These are phyloP conservation scores for Poeciliopsis paucimaculata DNA, from an alignment of 2,797 vertebrate species.

Conservation along the genomic window DNA sequence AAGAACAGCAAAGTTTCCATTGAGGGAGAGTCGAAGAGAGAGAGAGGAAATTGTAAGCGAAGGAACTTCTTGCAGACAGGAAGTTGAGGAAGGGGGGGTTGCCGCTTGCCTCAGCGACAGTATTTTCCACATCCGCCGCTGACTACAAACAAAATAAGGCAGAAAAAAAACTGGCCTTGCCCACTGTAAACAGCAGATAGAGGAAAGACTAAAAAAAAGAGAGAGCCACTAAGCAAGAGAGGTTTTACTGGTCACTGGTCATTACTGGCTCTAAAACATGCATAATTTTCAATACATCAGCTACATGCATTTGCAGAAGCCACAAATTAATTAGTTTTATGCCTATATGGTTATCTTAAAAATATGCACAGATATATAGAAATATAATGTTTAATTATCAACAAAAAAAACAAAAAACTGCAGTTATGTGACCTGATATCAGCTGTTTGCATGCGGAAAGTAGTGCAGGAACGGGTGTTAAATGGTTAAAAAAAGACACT, in stretches of 20 bases:
- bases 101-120: constrained; percentile 80
- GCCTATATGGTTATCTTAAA: not conserved
- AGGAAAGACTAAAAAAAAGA: constrained; percentile 18
- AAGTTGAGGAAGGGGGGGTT: constrained; percentile 84
- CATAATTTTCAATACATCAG: constrained; percentile 3
- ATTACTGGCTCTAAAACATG: constrained; percentile 1
- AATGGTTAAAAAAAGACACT: constrained; percentile 11
- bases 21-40: constrained; percentile 56
- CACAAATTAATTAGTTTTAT: not conserved
- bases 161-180: constrained; percentile 56
- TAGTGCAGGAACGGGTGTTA: constrained; percentile 6
- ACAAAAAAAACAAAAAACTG: not conserved
- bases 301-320: not conserved
- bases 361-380: not conserved
- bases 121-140: constrained; percentile 85
- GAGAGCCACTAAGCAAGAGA: constrained; percentile 9
- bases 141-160: constrained; percentile 77
- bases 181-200: constrained; percentile 64
- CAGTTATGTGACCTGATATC: not conserved
- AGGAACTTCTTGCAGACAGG: constrained; percentile 93
- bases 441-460: constrained; percentile 28
- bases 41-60: constrained; percentile 86
- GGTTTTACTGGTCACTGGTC: constrained; percentile 13
- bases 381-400: not conserved
- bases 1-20: constrained; percentile 73